Evolutionary conservation across 2,888 invertebrate species (phyloP), one percentile per base, ranked within the genome.

Genomic region (Falcaria lacertinaria): DNA sequence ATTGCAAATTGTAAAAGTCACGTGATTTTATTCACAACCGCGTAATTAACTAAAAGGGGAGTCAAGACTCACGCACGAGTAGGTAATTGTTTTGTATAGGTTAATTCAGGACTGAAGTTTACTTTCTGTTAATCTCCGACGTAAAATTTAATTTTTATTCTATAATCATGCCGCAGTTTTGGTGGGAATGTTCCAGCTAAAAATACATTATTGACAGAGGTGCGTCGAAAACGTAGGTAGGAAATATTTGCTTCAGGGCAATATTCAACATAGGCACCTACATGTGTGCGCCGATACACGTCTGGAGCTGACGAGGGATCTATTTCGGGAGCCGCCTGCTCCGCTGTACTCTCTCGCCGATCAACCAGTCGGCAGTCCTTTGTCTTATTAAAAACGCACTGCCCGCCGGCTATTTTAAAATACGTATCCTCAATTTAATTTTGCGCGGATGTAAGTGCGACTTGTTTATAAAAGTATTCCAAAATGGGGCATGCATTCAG

Each of bases 401-500:
- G 61, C 70, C 69, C 71, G 73, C 69, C 72, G 70, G 69, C 64
- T 74, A 72, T 69, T 74, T 72, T 74, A 74, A 77, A 71, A 66
- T 68, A 63, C 61, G 60, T 57, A 74, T 72, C 65, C 65, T 70
- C 64, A 50, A 63, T 64, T 60, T 59, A 57, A 60, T 61, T 64
- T 58, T 64, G 64, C 64, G 57, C 64, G 64, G 50, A 73, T 70
- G 70, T 66, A 73, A 72, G 68, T 72, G 64, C 64, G 59, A 42
- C 57, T 79, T 73, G 74, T 77, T 82, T 84, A 86, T 84, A 86
- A 86, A 83, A 83, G 80, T 76, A 71, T 76, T 72, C 82, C 80
- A 80, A 83, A 81, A 89, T 89, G 88, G 88, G 88, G 74, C 87
- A 72, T 63, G 61, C 74, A 55, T 58, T 83, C 85, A 87, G 87